phyloP scores from a whole-genome alignment of 2,797 vertebrate species.

The Oreochromis mossambicus region DNA sequence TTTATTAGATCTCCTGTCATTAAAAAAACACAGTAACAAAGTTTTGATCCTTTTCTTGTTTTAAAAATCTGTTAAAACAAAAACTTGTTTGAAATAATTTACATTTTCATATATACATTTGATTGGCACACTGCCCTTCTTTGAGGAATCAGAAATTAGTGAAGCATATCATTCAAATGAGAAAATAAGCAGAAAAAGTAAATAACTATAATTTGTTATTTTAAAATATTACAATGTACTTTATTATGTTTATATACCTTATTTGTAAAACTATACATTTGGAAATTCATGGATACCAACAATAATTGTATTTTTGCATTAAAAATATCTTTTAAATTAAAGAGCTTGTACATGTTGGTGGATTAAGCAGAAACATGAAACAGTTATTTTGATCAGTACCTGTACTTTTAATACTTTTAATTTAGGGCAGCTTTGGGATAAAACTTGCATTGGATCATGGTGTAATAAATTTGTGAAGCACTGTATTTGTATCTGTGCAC shows the following conservation, averaged over 20 bases:
- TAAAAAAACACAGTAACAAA: background rate
- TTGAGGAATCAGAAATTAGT: background rate
- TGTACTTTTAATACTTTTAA: background rate
- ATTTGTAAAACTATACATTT: background rate
- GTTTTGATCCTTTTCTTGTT: background rate
- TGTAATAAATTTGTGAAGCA: background rate
- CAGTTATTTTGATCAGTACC: fast-evolving
- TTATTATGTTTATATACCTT: fast-evolving
- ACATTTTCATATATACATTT: background rate
- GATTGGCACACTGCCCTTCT: background rate
- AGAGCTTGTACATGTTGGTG: fast-evolving
- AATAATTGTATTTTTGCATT: background rate
- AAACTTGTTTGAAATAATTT: no score
- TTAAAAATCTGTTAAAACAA: background rate
- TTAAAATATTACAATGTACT: fast-evolving
- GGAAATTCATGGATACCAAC: fast-evolving
- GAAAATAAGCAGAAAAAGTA: background rate
- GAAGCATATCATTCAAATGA: background rate
- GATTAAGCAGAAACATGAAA: background rate
- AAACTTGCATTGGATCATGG: fast-evolving
- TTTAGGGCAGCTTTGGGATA: fast-evolving
- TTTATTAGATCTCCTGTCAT: background rate
- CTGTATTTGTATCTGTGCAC: background rate
- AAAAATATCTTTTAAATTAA: background rate
- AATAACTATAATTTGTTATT: background rate